phyloP scores from a whole-genome alignment of 2,797 vertebrate genomes.

The Eulemur coronatus region DNA sequence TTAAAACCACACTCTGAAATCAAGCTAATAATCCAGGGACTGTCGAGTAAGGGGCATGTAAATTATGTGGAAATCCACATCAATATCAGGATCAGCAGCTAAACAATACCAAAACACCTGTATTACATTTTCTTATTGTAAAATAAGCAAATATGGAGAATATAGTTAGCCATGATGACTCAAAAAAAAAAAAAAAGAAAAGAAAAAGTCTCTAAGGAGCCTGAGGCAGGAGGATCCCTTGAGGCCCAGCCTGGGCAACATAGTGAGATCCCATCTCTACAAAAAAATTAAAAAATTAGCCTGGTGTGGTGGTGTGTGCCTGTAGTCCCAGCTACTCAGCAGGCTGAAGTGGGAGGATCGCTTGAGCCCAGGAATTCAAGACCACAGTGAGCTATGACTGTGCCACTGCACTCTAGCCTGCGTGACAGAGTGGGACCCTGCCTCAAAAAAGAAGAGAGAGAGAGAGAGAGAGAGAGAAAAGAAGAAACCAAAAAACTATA shows the following conservation, averaged over 20 bases:
- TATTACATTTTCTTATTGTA: neutral
- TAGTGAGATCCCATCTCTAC: neutral
- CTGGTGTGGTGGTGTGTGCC: neutral
- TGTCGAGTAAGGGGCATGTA: neutral
- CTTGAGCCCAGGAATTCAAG: neutral
- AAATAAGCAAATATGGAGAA: neutral
- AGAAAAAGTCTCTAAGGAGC: neutral
- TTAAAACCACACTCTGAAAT: neutral
- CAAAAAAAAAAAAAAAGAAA: neutral
- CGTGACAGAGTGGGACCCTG: neutral
- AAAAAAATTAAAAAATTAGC: neutral
- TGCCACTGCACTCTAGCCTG: neutral
- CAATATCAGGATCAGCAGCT: neutral
- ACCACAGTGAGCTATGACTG: neutral
- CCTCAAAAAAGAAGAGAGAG: neutral
- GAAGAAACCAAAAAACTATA: neutral
- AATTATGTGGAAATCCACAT: neutral
- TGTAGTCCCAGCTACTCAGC: neutral
- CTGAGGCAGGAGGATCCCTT: neutral
- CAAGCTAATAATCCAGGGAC: neutral
- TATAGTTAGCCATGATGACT: neutral
- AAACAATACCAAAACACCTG: neutral
- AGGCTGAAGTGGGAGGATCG: neutral
- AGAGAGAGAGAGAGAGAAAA: too few species aligned
- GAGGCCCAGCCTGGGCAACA: neutral